Conservation (phyloP, 2,797 vertebrate genomes). For the Pipistrellus pygmaeus region DNA sequence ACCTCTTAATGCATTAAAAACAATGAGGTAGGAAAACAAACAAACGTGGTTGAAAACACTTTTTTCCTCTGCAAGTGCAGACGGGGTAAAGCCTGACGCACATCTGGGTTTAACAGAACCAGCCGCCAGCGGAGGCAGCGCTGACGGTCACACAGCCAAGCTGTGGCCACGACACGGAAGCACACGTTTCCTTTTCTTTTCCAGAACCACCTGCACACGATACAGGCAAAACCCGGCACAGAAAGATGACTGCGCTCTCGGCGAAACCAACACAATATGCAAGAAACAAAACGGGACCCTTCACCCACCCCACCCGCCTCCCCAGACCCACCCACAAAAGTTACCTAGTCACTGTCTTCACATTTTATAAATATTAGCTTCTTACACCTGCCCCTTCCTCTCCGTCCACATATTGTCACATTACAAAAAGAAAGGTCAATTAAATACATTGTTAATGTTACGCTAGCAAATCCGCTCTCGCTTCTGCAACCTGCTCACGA, state of each 20-base stretch:
- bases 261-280: slow-evolving; percentile 84
- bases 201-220: slow-evolving; percentile 84
- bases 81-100: slow-evolving; percentile 87
- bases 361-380: slow-evolving; percentile 94
- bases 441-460: slow-evolving; percentile 92
- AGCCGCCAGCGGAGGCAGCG: slow-evolving; percentile 89
- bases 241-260: slow-evolving; percentile 87
- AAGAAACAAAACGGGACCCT: slow-evolving; percentile 82
- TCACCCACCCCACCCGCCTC: slow-evolving; percentile 82
- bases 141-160: slow-evolving; percentile 90
- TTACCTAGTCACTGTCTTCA: slow-evolving; percentile 90
- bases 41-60: slow-evolving; percentile 86
- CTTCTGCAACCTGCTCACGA: slow-evolving; percentile 84
- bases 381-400: slow-evolving; percentile 89
- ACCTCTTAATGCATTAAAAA: slow-evolving; percentile 92
- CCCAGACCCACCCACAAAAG: slow-evolving; percentile 85
- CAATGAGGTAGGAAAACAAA: slow-evolving; percentile 93
- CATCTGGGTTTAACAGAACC: slow-evolving; percentile 90
- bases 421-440: slow-evolving; percentile 94
- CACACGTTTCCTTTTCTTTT: slow-evolving; percentile 69
- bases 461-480: slow-evolving; percentile 90
- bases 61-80: slow-evolving; percentile 85
- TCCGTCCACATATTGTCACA: slow-evolving; percentile 90
- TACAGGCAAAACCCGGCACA: slow-evolving; percentile 90
- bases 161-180: slow-evolving; percentile 88